phyloP scores from a whole-genome alignment of 2,888 invertebrate species.

The Sinodicranocentrus sp. region DNA sequence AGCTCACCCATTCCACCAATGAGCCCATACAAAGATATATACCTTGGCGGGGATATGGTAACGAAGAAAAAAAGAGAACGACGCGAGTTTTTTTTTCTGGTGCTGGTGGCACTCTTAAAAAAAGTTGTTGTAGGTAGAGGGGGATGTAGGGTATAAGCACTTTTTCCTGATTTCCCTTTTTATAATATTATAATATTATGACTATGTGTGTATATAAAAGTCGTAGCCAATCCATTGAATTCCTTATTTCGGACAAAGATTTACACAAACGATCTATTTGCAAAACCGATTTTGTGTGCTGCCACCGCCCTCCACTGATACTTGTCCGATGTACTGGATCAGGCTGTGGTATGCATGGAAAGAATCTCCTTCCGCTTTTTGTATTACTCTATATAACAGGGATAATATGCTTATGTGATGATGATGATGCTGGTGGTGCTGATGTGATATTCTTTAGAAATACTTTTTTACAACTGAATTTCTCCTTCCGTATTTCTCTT shows the following conservation, averaged over 20 bases:
- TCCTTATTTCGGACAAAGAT: conserved; percentile 75
- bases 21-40: conserved; percentile 1
- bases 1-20: conserved; percentile 9
- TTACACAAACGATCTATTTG: conserved; percentile 76
- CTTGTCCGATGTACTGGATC: neutral
- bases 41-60: too few relatives aligned
- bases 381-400: conserved; percentile 1
- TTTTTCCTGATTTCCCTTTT: conserved; percentile 27
- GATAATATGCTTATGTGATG: conserved; percentile 56
- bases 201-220: conserved; percentile 15
- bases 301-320: conserved; percentile 44
- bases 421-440: conserved; percentile 35
- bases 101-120: too few relatives aligned
- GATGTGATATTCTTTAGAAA: conserved; percentile 48
- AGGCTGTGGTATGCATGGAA: too few relatives aligned
- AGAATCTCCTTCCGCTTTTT: neutral
- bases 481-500: conserved; percentile 49
- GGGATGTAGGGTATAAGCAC: neutral
- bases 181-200: conserved; percentile 44
- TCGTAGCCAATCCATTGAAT: conserved; percentile 67
- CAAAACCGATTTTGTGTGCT: conserved; percentile 72
- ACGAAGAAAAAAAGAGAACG: too few relatives aligned
- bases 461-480: conserved; percentile 53
- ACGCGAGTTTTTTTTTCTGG: too few relatives aligned
- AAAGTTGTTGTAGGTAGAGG: neutral